Evolutionary conservation across 2,888 invertebrate genomes (phyloP), one percentile per base, ranked within the genome.

Genomic region (Spisula subtruncata): DNA sequence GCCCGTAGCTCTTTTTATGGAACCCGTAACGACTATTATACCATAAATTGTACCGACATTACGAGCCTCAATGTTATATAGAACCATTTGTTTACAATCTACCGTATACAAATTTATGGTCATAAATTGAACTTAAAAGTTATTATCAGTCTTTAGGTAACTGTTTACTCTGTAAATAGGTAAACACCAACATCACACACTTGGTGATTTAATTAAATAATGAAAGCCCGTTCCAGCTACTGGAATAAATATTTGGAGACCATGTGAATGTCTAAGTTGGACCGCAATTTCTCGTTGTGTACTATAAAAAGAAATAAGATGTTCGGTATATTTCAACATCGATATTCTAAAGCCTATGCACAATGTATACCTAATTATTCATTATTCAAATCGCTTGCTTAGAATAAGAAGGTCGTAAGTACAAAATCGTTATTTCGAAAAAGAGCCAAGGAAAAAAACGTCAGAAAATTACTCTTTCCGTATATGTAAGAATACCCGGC

Each of bases 161-260:
- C 60, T 66, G 60, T 66, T 66, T 66, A 66, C 60, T n/a, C 25
- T 10, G 60, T 66, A 66, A 66, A 66, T 25, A 66, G 12, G 60
- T 66, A 25, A 66, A 66, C n/a, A 66, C n/a, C 25, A 66, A 66
- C 60, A 66, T 25, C 25, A 25, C 41, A 2, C 60, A 66, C 60
- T 66, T 66, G 25, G 60, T n/a, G 60, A 66, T 66, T 66, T 66
- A 25, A 66, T 66, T 66, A 66, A 66, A 66, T 66, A 66, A n/a
- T 25, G n/a, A 66, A 66, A n/a, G 60, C 41, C 41, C 41, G 60
- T 66, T 25, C 6, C 8, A 66, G 25, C 25, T 66, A 25, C 60
- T 66, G 25, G 25, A 4, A 25, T 25, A 66, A 4, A 25, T 25
- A 66, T 66, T 66, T 66, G 25, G n/a, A 66, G 60, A 25, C n/a